phyloP scores from a whole-genome alignment of 2,797 vertebrate genomes.

The Pachyuromys duprasi region DNA sequence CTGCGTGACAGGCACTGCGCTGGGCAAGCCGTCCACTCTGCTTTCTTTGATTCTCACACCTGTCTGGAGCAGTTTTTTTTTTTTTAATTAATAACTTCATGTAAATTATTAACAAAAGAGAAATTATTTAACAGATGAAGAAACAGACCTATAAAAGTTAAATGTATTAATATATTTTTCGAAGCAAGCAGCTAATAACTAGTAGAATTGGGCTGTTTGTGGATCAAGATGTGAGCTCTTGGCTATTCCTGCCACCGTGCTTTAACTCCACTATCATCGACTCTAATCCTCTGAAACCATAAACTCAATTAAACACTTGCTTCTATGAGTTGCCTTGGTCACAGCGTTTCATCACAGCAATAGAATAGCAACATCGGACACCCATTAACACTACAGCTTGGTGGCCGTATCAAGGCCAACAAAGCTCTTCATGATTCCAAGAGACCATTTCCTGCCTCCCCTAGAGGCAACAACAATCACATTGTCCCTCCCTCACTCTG shows the following conservation, averaged over 20 bases:
- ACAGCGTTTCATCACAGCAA: background rate
- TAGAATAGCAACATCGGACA: background rate
- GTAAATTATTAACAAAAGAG: background rate
- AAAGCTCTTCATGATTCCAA: background rate
- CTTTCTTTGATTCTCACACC: background rate
- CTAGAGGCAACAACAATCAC: background rate
- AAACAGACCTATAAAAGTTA: constrained; percentile 6
- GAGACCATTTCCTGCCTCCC: rapidly evolving
- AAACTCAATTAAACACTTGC: background rate
- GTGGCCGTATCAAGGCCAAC: background rate
- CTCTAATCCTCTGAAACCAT: background rate
- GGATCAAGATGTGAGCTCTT: background rate
- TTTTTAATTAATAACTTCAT: background rate
- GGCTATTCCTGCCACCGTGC: background rate
- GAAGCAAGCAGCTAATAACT: constrained; percentile 26
- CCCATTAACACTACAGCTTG: background rate
- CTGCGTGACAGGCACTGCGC: background rate
- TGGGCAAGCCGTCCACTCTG: background rate
- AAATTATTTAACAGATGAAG: constrained; percentile 17
- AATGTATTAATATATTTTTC: constrained; percentile 37
- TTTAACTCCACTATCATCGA: too few species aligned
- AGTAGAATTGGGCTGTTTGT: background rate
- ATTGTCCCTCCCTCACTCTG: background rate
- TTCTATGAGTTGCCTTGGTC: background rate
- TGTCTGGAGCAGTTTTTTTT: background rate